Conservation (phyloP, 53 echinoderm and acorn worm genomes). For the Holothuria leucospilota region DNA sequence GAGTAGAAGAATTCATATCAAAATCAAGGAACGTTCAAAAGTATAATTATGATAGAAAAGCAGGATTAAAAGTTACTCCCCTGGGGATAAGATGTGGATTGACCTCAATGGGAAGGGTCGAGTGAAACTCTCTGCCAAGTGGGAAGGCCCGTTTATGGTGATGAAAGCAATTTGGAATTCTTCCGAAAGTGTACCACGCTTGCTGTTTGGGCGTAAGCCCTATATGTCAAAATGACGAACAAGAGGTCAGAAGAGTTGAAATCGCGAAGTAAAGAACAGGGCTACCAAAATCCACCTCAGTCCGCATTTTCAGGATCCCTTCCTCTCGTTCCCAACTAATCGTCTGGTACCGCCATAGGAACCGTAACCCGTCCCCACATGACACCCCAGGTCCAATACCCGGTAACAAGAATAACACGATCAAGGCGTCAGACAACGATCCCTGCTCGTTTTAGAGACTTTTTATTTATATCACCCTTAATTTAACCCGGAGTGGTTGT, state of each 20-base stretch:
- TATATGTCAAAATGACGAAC: neutral
- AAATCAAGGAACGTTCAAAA: neutral
- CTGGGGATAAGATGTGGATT: constrained; percentile 5
- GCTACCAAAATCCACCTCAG: neutral
- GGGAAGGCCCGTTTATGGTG: too few relatives aligned
- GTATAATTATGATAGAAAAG: neutral
- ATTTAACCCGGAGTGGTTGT: neutral
- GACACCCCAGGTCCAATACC: neutral
- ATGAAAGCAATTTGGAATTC: too few relatives aligned
- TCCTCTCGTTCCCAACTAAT: neutral
- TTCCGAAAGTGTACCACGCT: neutral
- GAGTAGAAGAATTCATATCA: neutral
- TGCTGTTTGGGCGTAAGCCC: neutral
- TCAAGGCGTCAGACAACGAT: neutral
- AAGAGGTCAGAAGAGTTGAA: neutral
- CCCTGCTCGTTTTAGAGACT: neutral
- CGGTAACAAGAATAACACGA: neutral
- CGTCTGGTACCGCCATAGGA: neutral
- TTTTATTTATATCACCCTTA: neutral
- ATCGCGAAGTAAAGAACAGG: neutral
- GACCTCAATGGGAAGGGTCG: neutral
- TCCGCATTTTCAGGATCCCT: neutral
- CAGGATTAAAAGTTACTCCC: neutral
- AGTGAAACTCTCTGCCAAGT: neutral
- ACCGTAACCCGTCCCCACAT: neutral